Evolutionary conservation across 37 sponge, comb jelly and placozoan genomes (phyloP), one percentile per base, ranked within the genome.

Genomic region (Diacarnus erythraeanus): DNA sequence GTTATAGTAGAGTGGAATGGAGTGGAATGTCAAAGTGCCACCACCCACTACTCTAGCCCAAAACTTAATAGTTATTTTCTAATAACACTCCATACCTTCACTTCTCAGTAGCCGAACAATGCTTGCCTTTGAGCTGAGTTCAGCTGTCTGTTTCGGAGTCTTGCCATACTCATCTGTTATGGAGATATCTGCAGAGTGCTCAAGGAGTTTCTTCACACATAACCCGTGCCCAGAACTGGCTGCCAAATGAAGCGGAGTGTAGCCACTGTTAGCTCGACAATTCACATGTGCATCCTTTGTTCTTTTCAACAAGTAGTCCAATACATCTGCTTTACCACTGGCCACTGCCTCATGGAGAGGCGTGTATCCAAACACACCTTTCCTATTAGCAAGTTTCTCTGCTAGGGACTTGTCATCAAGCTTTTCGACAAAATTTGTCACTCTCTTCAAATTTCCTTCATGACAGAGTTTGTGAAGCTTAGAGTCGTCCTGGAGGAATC

Each of bases 351-450:
- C 91, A 78, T 94, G 94, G 3, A 94, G 79, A 25, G 94, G 94
- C 5, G 94, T 90, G 85, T 94, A 94, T 38, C 94, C 94, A 60
- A 81, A 94, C 23, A 94, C 91, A 25, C 94, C 94, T 58, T 85
- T 69, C 25, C 84, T 69, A 23, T 79, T 86, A 18, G 71, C 47
- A 20, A 94, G 76, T 33, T 83, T 74, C 29, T 38, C 75, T 18
- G 39, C 63, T 2, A 91, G 47, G 25, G 63, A 77, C 56, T 72
- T n/a, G 17, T 61, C 31, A 17, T 61, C 75, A 18, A 75, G n/a
- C 18, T 33, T 60, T 17, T 75, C 60, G 22, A 92, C 69, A 36
- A 57, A 90, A 25, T 80, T 79, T 10, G 76, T 63, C 25, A 94
- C 81, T 58, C 81, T 84, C 20, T 42, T 57, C 33, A 78, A 23